phyloP scores from a whole-genome alignment of 2,113 vertebrate genomes.

The Eulemur rufifrons region DNA sequence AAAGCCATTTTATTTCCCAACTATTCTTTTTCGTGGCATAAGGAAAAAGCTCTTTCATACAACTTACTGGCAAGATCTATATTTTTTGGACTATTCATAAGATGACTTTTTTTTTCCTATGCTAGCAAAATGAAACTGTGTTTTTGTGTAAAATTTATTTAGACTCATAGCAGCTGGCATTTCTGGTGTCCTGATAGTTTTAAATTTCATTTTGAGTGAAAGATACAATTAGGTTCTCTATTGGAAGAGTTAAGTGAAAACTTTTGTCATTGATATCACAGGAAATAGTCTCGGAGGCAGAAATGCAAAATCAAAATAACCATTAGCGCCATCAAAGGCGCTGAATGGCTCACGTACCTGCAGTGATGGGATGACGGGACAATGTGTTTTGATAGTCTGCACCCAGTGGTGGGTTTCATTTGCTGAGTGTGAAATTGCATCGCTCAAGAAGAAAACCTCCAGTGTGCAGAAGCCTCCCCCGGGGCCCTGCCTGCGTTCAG shows the following conservation, averaged over 20 bases:
- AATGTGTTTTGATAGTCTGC: constrained; percentile 50
- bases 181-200: constrained; percentile 85
- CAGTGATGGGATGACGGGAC: constrained; percentile 57
- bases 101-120: constrained; percentile 47
- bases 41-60: constrained; percentile 59
- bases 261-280: constrained; percentile 78
- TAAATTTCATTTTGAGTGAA: constrained; percentile 84
- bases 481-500: not conserved
- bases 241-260: constrained; percentile 82
- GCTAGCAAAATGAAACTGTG: constrained; percentile 78
- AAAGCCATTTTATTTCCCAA: constrained; percentile 72
- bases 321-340: constrained; percentile 79
- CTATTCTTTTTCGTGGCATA: constrained; percentile 60
- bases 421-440: not conserved
- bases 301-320: constrained; percentile 81
- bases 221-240: constrained; percentile 80
- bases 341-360: constrained; percentile 72
- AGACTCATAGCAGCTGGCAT: constrained; percentile 80
- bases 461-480: rapidly evolving
- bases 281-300: constrained; percentile 81
- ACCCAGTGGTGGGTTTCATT: not conserved
- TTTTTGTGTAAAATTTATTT: constrained; percentile 84
- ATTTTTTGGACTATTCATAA: constrained; percentile 69
- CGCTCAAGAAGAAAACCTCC: rapidly evolving
- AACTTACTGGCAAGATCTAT: constrained; percentile 73